phyloP scores from a whole-genome alignment of 2,113 vertebrate species.

The Trichechus manatus region DNA sequence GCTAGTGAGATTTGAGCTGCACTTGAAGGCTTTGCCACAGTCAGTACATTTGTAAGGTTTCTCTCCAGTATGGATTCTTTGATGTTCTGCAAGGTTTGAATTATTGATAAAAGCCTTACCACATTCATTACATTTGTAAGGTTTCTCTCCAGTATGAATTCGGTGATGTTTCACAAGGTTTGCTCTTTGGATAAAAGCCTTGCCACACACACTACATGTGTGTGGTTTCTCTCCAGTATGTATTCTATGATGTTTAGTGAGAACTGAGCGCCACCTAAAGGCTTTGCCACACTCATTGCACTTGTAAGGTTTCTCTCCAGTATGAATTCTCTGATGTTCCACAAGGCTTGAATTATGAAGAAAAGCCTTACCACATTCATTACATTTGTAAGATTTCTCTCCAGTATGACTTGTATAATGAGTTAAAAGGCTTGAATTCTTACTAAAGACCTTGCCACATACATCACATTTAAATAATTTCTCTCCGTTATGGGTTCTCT shows the following conservation, averaged over 20 bases:
- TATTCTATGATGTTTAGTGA: constrained; percentile 65
- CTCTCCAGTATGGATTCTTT: constrained; percentile 67
- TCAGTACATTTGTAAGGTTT: constrained; percentile 64
- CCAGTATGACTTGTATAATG: constrained; percentile 83
- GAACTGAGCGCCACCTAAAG: constrained; percentile 68
- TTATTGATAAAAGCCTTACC: constrained; percentile 61
- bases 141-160: constrained; percentile 68
- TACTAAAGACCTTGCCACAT: constrained; percentile 58
- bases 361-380: constrained; percentile 90
- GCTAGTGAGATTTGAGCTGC: constrained; percentile 55
- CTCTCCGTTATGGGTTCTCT: constrained; percentile 55
- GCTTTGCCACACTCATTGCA: constrained; percentile 69
- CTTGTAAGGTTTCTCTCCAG: constrained; percentile 68
- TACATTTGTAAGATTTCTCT: constrained; percentile 92
- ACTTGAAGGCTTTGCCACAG: constrained; percentile 71
- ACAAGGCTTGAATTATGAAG: constrained; percentile 89
- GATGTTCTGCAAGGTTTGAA: constrained; percentile 57
- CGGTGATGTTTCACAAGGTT: background rate
- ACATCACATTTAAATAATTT: constrained; percentile 44
- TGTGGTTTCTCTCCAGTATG: constrained; percentile 67
- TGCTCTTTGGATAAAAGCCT: constrained; percentile 64
- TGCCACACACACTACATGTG: constrained; percentile 57
- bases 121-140: background rate
- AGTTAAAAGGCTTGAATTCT: constrained; percentile 8
- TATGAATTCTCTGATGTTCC: constrained; percentile 71